Base-by-base conservation (phyloP, 2,888 invertebrate genomes). In the Diaprepes abbreviatus region DNA sequence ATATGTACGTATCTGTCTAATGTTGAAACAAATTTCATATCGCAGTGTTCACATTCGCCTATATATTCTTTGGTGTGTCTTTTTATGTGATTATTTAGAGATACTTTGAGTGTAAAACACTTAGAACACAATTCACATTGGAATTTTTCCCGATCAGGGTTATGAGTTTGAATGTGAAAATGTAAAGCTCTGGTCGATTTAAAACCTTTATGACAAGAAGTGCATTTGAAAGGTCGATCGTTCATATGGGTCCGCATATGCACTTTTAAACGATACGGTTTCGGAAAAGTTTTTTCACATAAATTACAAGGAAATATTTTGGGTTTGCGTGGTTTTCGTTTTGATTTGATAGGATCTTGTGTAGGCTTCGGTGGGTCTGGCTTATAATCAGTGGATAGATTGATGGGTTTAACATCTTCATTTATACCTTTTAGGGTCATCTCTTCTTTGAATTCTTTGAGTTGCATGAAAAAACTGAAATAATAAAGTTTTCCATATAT, bases 81-180 rank as follows among this genome's bases (percentile, higher is more conserved):
- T 52, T 74, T 74, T 83, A 86, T 85, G 73, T 88, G 88, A 0
- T 87, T 19, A 4, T 63, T 60, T n/a, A 76, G 67, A 1, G 76
- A 75, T 0, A 74, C 72, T 52, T 78, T 76, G 3, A 74, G 75
- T 12, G 74, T 72, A 72, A 89, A 85, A 45, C 86, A 86, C 73
- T 88, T 88, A 0, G 87, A 86, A 72, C 90, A 90, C 0, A 87
- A 81, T 0, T 87, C 83, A 73, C 89, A 89, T 17, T 59, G 40
- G 43, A 85, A 59, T 6, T 17, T 12, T 3, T 65, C 10, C 17
- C 9, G n/a, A 36, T 52, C 21, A 19, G 58, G 21, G 35, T 70
- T 59, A n/a, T 65, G 65, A 14, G 14, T 54, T 35, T 64, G 54
- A 5, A 48, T 38, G 45, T 71, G 71, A 33, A 10, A 6, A 3